These are phyloP conservation scores for Orestias chungarensis DNA, from an alignment of 2,797 vertebrate genomes.

Conservation along the genomic window DNA sequence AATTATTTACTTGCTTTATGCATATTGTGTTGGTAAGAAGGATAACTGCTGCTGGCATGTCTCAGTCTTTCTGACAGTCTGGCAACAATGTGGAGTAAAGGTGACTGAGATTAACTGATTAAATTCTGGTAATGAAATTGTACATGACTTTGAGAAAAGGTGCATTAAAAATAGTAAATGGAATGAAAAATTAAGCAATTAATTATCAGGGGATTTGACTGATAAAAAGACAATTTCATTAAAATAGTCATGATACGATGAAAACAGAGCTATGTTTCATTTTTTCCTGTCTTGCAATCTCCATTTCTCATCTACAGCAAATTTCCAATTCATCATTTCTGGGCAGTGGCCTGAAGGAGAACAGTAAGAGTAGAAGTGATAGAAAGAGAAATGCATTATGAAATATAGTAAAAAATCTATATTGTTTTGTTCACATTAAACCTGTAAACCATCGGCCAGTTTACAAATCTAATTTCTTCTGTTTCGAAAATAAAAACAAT, in stretches of 20 bases:
- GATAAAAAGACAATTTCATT: conserved; percentile 12
- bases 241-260: conserved; percentile 8
- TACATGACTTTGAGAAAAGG: background rate
- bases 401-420: background rate
- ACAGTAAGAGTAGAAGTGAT: background rate
- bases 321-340: conserved; percentile 21
- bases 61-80: background rate
- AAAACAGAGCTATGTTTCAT: conserved; percentile 13
- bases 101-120: background rate
- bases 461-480: conserved; percentile 1
- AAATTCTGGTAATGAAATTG: conserved; percentile 12
- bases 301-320: conserved; percentile 13
- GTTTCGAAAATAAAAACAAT: background rate
- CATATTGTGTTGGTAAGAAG: background rate
- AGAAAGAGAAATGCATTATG: background rate
- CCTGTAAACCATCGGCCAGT: background rate
- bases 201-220: conserved; percentile 3
- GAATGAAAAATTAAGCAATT: conserved; percentile 7
- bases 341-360: conserved; percentile 7
- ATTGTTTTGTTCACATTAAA: background rate
- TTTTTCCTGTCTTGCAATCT: conserved; percentile 10
- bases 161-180: conserved; percentile 3
- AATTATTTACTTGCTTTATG: background rate
- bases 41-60: background rate
- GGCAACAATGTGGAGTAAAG: background rate